A percentile compares a stretch with the other conserved stretches of the same genome.
Evolutionary conservation across 2,888 invertebrate species (phyloP).

Genomic region (Luperina testacea): DNA sequence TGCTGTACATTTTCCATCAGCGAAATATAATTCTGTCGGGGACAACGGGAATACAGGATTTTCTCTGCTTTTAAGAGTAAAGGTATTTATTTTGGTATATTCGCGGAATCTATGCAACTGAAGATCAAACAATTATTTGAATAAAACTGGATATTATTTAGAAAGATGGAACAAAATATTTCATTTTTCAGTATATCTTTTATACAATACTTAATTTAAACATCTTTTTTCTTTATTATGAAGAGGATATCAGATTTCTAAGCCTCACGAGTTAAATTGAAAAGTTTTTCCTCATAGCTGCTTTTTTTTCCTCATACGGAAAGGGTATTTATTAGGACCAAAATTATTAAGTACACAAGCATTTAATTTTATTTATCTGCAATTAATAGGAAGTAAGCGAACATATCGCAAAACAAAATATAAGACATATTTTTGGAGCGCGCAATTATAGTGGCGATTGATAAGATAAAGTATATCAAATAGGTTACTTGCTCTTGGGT

Average conservation of each 20-base stretch:
- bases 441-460: constrained; percentile 48
- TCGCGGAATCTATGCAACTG: background rate
- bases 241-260: constrained; percentile 2
- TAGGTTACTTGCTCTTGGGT: constrained; percentile 61
- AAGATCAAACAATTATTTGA: background rate
- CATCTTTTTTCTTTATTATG: background rate
- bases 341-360: constrained; percentile 21
- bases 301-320: constrained; percentile 10
- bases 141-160: constrained; percentile 3
- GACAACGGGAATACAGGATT: background rate
- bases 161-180: background rate
- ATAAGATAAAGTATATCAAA: constrained; percentile 60
- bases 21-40: constrained; percentile 8
- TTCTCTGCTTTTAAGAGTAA: background rate
- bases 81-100: constrained; percentile 7
- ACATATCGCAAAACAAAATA: constrained; percentile 36
- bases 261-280: constrained; percentile 10
- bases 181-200: background rate
- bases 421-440: constrained; percentile 40
- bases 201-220: constrained; percentile 7
- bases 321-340: background rate
- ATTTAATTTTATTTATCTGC: constrained; percentile 2
- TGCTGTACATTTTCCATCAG: constrained; percentile 7
- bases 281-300: constrained; percentile 15
- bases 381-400: constrained; percentile 20